Conservation (phyloP, 2,888 invertebrate species). For the Cenopis cana region DNA sequence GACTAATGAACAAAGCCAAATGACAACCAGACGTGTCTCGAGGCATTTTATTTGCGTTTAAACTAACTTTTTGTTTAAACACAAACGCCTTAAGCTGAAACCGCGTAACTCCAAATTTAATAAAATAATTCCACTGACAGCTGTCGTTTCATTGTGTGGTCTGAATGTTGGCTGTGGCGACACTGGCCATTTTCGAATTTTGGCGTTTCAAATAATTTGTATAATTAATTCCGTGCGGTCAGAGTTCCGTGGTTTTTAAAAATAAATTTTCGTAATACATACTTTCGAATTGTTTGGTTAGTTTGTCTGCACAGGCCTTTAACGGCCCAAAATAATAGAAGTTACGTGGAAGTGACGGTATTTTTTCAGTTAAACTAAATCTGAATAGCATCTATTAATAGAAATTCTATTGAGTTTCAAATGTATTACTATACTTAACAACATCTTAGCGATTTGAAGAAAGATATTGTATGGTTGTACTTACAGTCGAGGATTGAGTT, state of each 20-base stretch:
- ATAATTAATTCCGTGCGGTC: slow-evolving; percentile 60
- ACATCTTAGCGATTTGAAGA: no score
- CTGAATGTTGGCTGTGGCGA: slow-evolving; percentile 45
- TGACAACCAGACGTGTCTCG: neutral
- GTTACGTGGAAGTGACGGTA: no score
- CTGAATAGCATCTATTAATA: no score
- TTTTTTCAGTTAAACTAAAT: no score
- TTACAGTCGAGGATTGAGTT: no score
- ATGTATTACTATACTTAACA: no score
- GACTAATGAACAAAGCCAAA: neutral
- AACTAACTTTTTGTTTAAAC: slow-evolving; percentile 17
- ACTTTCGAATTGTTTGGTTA: neutral
- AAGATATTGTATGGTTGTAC: no score
- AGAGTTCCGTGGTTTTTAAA: slow-evolving; percentile 46
- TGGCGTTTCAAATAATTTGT: slow-evolving; percentile 45
- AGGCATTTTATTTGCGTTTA: no score
- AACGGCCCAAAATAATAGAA: neutral
- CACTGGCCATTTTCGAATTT: slow-evolving; percentile 48
- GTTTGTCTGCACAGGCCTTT: neutral
- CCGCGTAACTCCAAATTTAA: slow-evolving; percentile 43
- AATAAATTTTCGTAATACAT: neutral
- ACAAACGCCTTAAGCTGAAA: slow-evolving; percentile 39
- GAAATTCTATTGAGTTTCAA: no score
- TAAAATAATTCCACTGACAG: slow-evolving; percentile 53
- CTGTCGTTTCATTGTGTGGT: slow-evolving; percentile 65